Conservation (phyloP, 2,113 vertebrate genomes). For the Sakesphorus luctuosus region DNA sequence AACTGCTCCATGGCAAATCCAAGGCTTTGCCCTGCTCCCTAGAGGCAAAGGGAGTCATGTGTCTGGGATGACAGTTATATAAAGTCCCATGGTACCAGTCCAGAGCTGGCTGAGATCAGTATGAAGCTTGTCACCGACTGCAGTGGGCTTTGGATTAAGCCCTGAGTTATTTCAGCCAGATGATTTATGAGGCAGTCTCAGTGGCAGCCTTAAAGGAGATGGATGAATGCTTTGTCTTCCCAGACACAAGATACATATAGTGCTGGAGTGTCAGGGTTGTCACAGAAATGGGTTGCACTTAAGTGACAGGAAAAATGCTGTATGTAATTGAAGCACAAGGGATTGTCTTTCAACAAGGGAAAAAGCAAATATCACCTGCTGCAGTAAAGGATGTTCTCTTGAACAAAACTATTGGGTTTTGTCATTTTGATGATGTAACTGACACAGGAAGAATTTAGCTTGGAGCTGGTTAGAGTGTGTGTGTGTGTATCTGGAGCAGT, state of each 20-base stretch:
- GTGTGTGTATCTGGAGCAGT: not conserved
- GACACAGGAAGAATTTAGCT: not conserved
- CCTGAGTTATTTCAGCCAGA: not conserved
- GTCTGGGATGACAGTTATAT: rapidly evolving
- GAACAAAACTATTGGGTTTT: not conserved
- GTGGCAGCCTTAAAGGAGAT: not conserved
- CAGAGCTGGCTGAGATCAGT: not conserved
- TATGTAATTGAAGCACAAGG: not conserved
- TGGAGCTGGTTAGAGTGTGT: not conserved
- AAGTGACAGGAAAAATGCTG: not conserved
- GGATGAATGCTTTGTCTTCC: not conserved
- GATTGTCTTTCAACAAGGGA: not conserved
- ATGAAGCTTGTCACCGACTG: not conserved
- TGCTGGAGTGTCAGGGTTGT: not conserved
- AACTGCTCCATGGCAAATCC: not conserved
- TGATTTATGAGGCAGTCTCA: not conserved
- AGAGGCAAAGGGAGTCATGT: not conserved
- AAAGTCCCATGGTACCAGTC: not conserved
- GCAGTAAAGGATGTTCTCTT: not conserved
- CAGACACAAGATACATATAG: not conserved
- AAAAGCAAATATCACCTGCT: not conserved
- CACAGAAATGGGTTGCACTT: not conserved
- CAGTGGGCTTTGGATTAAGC: not conserved
- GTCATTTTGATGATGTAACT: not conserved
- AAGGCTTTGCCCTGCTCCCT: not conserved